These are phyloP conservation scores for Sialis fuliginosa DNA, from an alignment of 2,888 invertebrate genomes.

Conservation along the genomic window DNA sequence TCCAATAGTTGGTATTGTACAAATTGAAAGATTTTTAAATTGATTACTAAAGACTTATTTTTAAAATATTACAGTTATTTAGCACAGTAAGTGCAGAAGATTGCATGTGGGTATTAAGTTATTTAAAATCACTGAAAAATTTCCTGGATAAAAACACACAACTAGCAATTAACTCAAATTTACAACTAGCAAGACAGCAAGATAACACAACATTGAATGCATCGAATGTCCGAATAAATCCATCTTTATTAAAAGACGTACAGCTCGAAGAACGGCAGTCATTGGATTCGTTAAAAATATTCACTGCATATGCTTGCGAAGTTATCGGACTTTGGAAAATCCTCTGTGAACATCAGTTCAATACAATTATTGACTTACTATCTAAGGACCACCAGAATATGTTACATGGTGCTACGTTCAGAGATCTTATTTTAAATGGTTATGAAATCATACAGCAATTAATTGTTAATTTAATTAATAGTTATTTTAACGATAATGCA, in stretches of 20 bases:
- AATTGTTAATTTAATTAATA: constrained; percentile 71
- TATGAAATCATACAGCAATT: constrained; percentile 59
- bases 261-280: constrained; percentile 57
- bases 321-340: constrained; percentile 87
- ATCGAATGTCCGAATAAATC: constrained; percentile 11
- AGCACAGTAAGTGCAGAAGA: constrained; percentile 52
- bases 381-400: constrained; percentile 46
- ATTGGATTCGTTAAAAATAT: constrained; percentile 50
- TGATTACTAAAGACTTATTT: constrained; percentile 3
- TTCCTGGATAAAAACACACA: constrained; percentile 58
- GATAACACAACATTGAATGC: neutral
- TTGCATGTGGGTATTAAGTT: constrained; percentile 52
- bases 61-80: constrained; percentile 32
- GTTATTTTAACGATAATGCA: constrained; percentile 89
- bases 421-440: constrained; percentile 61
- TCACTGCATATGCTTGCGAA: constrained; percentile 58
- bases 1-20: neutral
- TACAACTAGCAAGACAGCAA: neutral
- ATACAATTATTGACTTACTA: constrained; percentile 52
- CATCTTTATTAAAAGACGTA: constrained; percentile 24
- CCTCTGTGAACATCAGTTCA: constrained; percentile 81
- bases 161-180: constrained; percentile 14
- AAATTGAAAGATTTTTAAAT: neutral
- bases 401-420: constrained; percentile 43
- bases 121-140: constrained; percentile 52